Percentiles rank a stretch among this genome's conserved stretches.
Conservation (phyloP, 2,113 vertebrate genomes). For the Hypomesus transpacificus region DNA sequence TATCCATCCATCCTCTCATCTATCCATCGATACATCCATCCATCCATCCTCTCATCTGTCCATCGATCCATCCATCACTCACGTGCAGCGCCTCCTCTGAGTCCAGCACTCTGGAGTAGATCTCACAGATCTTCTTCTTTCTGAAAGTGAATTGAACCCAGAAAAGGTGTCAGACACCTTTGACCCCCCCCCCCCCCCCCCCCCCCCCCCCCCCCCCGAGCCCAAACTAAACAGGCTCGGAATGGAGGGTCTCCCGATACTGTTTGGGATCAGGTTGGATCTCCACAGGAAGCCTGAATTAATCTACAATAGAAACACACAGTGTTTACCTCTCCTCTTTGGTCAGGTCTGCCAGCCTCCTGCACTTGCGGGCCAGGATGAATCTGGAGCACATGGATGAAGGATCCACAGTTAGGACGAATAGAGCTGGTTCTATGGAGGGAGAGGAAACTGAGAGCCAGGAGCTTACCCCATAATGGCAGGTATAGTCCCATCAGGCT, state of each 20-base stretch:
- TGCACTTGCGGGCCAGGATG: slow-evolving; percentile 88
- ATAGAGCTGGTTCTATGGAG: not conserved
- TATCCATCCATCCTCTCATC: too few relatives aligned
- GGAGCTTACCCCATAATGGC: slow-evolving; percentile 89
- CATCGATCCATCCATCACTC: slow-evolving; percentile 53
- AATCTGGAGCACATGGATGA: slow-evolving; percentile 74
- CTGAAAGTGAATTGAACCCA: slow-evolving; percentile 58
- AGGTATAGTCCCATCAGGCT: slow-evolving; percentile 86
- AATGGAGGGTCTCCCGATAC: not conserved
- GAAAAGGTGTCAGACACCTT: not conserved
- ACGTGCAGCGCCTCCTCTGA: slow-evolving; percentile 88
- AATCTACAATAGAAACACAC: slow-evolving; percentile 8
- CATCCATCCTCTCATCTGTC: too few relatives aligned
- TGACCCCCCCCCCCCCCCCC: too few relatives aligned
- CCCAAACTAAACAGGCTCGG: not conserved
- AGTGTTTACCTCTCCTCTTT: slow-evolving; percentile 86
- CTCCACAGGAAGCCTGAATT: not conserved
- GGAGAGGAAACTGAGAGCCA: not conserved
- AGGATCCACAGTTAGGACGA: slow-evolving; percentile 6
- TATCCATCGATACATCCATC: too few relatives aligned
- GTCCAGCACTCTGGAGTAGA: slow-evolving; percentile 86
- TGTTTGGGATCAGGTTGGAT: not conserved
- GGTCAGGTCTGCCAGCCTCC: slow-evolving; percentile 78
- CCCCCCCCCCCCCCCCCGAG: too few relatives aligned
- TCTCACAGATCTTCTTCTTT: slow-evolving; percentile 85